These are phyloP conservation scores for Echeneis naucrates DNA, from an alignment of 2,797 vertebrate species.

Conservation along the genomic window DNA sequence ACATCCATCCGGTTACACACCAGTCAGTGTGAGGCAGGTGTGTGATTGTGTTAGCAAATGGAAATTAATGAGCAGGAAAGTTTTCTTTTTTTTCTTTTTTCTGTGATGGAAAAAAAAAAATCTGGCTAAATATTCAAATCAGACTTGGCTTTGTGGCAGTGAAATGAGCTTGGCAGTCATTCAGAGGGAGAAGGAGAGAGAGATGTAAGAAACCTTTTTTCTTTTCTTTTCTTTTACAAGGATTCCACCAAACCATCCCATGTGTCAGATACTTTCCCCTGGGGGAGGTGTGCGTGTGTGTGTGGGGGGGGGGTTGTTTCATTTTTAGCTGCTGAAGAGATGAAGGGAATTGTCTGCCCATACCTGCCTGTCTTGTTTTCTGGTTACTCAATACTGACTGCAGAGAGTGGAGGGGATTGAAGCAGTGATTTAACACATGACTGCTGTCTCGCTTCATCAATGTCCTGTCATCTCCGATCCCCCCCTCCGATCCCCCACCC, in stretches of 20 bases:
- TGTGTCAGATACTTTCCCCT: constrained; percentile 58
- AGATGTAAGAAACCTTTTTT: constrained; percentile 35
- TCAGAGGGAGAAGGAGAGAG: constrained; percentile 32
- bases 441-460: constrained; percentile 72
- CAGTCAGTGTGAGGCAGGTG: constrained; percentile 49
- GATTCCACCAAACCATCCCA: constrained; percentile 46
- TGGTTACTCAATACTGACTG: constrained; percentile 41
- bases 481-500: not conserved
- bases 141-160: constrained; percentile 53
- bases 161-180: constrained; percentile 60
- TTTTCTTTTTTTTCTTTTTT: constrained; percentile 28
- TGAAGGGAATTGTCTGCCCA: constrained; percentile 46
- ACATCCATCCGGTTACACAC: constrained; percentile 19
- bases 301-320: constrained; percentile 12
- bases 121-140: constrained; percentile 62
- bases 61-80: constrained; percentile 68
- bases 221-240: constrained; percentile 26
- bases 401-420: constrained; percentile 59
- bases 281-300: not conserved
- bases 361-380: constrained; percentile 66
- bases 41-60: constrained; percentile 67
- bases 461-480: constrained; percentile 52
- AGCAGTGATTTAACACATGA: constrained; percentile 71
- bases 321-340: constrained; percentile 53
- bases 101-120: constrained; percentile 21